Base-by-base conservation (phyloP, 2,888 invertebrate species). In the Norana najaformis region DNA sequence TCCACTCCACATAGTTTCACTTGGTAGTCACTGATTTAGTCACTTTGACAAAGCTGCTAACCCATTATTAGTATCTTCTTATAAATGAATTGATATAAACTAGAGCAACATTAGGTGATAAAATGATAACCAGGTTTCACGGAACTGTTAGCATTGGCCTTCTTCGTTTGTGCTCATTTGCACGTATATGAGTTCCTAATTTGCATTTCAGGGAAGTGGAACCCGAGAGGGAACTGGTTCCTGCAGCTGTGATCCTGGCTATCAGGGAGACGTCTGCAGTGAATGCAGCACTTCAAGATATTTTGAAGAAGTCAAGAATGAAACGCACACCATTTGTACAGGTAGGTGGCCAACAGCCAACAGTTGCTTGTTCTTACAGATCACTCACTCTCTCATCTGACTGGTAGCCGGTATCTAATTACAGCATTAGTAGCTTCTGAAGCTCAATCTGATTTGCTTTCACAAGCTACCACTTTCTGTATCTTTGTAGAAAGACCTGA, bases 191-290 rank as follows among this genome's bases (percentile, higher is more conserved):
- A 30, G 69, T n/a, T 69, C 69, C 69, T 69, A 5, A 69, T 69
- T n/a, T 69, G 69, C 11, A 36, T n/a, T 69, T 30, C 92, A 96
- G 96, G 99, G 99, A 0, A 96, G 97, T 92, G 98, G 99, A 0
- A 98, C 98, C 0, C 96, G 99, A 88, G 97, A 97, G 95, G 99
- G 99, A 0, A 97, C 97, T 93, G 99, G 99, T 0, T 96, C 97
- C 91, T 99, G 99, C 94, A 95, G 96, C n/a, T 99, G 99, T 95
- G 96, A 98, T 93, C 93, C 94, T 11, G 98, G 98, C 0, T 99
- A 98, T 94, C 93, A 94, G 0, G 98, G 98, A 0, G 96, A 96
- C 0, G 95, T 96, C 39, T 99, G 99, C 95, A 96, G 96, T 90
- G 95, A 96, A 34, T 99, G 99, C 94, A 41, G 35, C n/a, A 85